Conservation (phyloP, 2,888 invertebrate species). For the Lycia hirtaria region DNA sequence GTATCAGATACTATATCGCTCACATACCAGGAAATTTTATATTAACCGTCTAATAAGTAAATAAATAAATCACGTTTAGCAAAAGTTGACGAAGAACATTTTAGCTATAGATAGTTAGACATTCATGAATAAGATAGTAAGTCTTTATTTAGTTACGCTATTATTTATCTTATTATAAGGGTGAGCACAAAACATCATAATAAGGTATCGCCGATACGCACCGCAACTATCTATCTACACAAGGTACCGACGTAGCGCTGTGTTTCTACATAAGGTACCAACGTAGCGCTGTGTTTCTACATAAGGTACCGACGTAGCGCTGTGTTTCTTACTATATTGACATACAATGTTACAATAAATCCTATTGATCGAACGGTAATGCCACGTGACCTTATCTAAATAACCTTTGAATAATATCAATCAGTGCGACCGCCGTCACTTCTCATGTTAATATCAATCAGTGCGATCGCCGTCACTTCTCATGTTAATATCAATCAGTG, state of each 20-base stretch:
- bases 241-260: too few relatives aligned
- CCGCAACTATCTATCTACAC: slow-evolving; percentile 40
- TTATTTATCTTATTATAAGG: slow-evolving; percentile 22
- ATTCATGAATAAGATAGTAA: background rate
- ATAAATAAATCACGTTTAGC: too few relatives aligned
- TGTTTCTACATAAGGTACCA: too few relatives aligned
- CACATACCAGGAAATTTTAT: too few relatives aligned
- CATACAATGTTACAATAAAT: slow-evolving; percentile 30
- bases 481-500: slow-evolving; percentile 14
- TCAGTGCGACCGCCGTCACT: too few relatives aligned
- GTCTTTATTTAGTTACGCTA: slow-evolving; percentile 1
- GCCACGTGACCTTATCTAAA: slow-evolving; percentile 6
- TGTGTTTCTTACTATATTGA: slow-evolving; percentile 36
- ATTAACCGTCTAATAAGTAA: too few relatives aligned
- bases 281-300: too few relatives aligned
- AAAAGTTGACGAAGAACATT: too few relatives aligned
- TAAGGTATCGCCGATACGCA: slow-evolving; percentile 31
- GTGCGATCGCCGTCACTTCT: slow-evolving; percentile 8
- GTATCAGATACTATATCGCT: too few relatives aligned
- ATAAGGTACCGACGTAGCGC: slow-evolving; percentile 46
- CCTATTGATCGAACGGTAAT: slow-evolving; percentile 13
- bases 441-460: slow-evolving; percentile 3
- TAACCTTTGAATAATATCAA: slow-evolving; percentile 2
- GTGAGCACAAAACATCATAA: slow-evolving; percentile 22
- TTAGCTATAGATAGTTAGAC: too few relatives aligned